Base-by-base conservation (phyloP, 2,797 vertebrate genomes). In the Hipposideros larvatus region DNA sequence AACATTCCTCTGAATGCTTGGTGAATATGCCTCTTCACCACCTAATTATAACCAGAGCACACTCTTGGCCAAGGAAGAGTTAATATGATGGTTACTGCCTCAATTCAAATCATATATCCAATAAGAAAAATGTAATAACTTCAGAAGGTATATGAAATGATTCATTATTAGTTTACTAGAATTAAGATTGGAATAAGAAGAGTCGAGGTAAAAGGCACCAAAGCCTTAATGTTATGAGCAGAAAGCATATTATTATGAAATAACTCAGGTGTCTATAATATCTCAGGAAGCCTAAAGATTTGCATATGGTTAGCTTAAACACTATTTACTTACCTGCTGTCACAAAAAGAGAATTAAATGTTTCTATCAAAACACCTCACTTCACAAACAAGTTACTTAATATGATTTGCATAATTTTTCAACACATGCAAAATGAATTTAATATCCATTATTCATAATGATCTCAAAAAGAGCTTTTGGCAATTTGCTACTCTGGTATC, bases 371-470 rank as follows among this genome's bases (percentile, higher is more conserved):
- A 98, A 97, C 48, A 97, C 70, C 79, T 96, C 59, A 96, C 96
- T 98, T 96, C 78, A 90, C 94, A 98, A 94, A 74, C 91, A 98
- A 98, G 98, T 98, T 98, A 86, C 74, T 96, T 98, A 97, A 97
- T 95, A 80, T 96, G 46, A 98, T 98, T 98, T 98, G 92, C 95
- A 98, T 98, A 97, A 92, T 96, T 97, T 98, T 97, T 97, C 94
- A 98, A 94, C 96, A 93, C 96, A 95, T 96, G 96, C 61, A 96
- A 96, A 97, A 96, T 97, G 91, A 96, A 90, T 96, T 96, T 97
- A 96, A 74, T 85, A 98, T 98, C 86, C 90, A 97, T 98, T 98
- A 98, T 98, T 98, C 97, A 98, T 98, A n/a, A 97, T 97, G 94
- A 95, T 97, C 91, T 98, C 95, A 96, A 85, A 97, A 85, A 97